Base-by-base conservation (phyloP, 2,888 invertebrate genomes). In the Papilio protenor region DNA sequence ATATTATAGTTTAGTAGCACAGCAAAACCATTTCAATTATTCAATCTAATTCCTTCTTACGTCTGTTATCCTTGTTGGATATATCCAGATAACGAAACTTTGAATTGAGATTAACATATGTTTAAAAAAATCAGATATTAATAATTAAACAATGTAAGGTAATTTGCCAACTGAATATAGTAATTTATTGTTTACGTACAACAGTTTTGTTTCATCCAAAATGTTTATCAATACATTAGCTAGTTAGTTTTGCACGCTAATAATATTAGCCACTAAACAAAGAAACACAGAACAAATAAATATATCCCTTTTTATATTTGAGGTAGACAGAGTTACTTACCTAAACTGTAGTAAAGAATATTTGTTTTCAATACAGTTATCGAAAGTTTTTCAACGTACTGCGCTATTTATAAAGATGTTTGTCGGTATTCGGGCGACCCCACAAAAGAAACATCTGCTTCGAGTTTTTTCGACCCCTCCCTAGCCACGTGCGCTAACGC, bases 401-500 rank as follows among this genome's bases (percentile, higher is more conserved):
- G 69, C 47, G 77, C 72, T 77, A 69, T 75, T 75, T 78, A 82
- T 80, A 82, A 84, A 83, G 45, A 72, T 61, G 72, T 52, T 73
- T n/a, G 23, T 75, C 74, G 70, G 64, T 64, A 78, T 78, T 85
- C 81, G 82, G 85, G 89, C 86, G 89, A 85, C 91, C 89, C 88
- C 87, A 87, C 85, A 85, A 88, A 86, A 73, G 80, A 77, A 91
- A 93, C 94, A 94, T 94, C 94, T 94, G 94, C 92, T 87, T 84
- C 83, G 84, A 84, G 84, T 79, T 83, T 85, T 85, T 82, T 64
- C 84, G 84, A 87, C 87, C 90, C 89, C 86, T 84, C 83, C 73
- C 66, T 79, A 83, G 88, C 90, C 93, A 94, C 94, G 93, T 93
- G 94, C 94, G 91, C 90, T 85, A 80, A 83, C 88, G 87, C 92